These are phyloP conservation scores for Agrypnia vestita DNA, from an alignment of 1,140 invertebrate genomes.

Conservation along the genomic window DNA sequence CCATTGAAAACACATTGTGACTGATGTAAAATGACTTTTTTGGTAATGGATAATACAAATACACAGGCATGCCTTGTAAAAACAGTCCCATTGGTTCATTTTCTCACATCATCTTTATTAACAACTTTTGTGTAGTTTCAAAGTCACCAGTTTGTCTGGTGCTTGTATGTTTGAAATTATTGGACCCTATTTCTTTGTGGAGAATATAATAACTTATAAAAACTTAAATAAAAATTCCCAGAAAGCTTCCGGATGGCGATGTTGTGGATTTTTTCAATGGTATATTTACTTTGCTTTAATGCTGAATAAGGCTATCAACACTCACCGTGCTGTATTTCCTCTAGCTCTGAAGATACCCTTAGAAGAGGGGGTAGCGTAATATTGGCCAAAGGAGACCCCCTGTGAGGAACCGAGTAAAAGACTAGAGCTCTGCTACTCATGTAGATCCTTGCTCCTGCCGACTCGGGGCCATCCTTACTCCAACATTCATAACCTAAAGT, in stretches of 20 bases:
- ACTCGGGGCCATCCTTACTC: background rate
- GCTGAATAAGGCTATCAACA: constrained; percentile 25
- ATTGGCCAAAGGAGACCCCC: constrained; percentile 79
- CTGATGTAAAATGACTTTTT: no score
- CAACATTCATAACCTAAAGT: constrained; percentile 55
- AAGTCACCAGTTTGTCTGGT: background rate
- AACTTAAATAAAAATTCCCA: no score
- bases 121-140: background rate
- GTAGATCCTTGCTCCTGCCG: constrained; percentile 15
- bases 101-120: background rate
- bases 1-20: no score
- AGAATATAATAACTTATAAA: no score
- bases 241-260: no score
- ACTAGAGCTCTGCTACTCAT: constrained; percentile 73
- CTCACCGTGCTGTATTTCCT: constrained; percentile 79
- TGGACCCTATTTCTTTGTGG: no score
- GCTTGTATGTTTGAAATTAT: background rate
- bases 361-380: constrained; percentile 77
- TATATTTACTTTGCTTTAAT: constrained; percentile 16
- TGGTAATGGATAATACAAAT: no score
- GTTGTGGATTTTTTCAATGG: background rate
- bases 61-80: background rate
- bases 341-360: constrained; percentile 75
- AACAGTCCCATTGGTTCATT: background rate
- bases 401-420: constrained; percentile 84